Percentiles rank a stretch among this genome's conserved stretches.
Evolutionary conservation across 2,888 invertebrate species (phyloP).

Genomic region (Mythimna impura): DNA sequence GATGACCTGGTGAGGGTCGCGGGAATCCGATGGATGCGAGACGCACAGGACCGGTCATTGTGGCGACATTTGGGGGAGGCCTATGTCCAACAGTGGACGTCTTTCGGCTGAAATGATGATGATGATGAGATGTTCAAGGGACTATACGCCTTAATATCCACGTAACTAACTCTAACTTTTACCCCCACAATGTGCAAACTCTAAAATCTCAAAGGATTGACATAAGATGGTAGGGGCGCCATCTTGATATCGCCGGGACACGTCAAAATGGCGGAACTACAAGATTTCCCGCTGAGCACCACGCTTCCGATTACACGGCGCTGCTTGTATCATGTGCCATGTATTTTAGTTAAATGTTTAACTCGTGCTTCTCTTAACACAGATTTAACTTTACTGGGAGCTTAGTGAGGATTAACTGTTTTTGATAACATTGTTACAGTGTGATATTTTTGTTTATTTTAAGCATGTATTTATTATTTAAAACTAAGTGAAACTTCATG

Average conservation of each 20-base stretch:
- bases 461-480: too few relatives aligned
- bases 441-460: not conserved
- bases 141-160: too few relatives aligned
- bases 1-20: too few relatives aligned
- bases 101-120: too few relatives aligned
- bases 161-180: too few relatives aligned
- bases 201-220: conserved; percentile 2
- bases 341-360: conserved; percentile 30
- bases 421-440: not conserved
- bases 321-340: conserved; percentile 10
- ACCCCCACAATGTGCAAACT: not conserved
- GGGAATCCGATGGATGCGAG: too few relatives aligned
- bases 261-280: conserved; percentile 67
- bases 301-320: conserved; percentile 59
- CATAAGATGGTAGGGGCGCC: conserved; percentile 49
- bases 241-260: conserved; percentile 69
- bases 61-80: too few relatives aligned
- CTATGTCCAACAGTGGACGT: too few relatives aligned
- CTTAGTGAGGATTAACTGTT: not conserved
- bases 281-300: conserved; percentile 67
- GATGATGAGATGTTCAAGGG: too few relatives aligned
- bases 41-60: too few relatives aligned
- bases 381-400: conserved; percentile 12
- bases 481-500: too few relatives aligned
- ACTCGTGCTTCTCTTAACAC: not conserved